Evolutionary conservation across 2,797 vertebrate species (phyloP), one percentile per base, ranked within the genome.

Genomic region (Thripadectes ignobilis): DNA sequence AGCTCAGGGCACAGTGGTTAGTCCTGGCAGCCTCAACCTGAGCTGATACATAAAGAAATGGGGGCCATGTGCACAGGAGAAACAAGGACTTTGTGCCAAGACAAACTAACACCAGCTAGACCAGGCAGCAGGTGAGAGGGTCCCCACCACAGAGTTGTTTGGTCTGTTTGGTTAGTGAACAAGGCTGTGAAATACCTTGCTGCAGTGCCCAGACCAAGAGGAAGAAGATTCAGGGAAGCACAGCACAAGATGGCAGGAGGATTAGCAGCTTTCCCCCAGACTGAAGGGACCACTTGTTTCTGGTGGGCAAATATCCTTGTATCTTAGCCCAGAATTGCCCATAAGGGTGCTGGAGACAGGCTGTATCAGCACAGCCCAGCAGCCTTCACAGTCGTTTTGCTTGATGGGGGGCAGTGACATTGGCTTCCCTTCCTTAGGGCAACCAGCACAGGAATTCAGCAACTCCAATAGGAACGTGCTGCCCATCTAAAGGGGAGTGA

Each of bases 381-480:
- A 69, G 65, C 75, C 51, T 65, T 54, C 29, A 36, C 8, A 61
- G 34, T 3, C 1, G 0, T 12, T 54, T 32, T 41, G 58, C 21
- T 13, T 46, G 59, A 39, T 3, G 0, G 0, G 26, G 24, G 32
- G 9, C 41, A 72, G 29, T 19, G 49, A 59, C 14, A n/a, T 5
- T 36, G 59, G 49, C 27, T 73, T 87, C 46, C 39, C 8, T 51
- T 89, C 58, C 68, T 34, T 9, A 29, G 32, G 69, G 54, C 22
- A 58, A 32, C 29, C 45, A 71, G 75, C 2, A 0, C 6, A 21
- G 10, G 45, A 45, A 10, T 73, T 55, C 67, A 86, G 54, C 58
- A 74, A 2, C 29, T 27, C n/a, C 57, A 34, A 1, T 0, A 49
- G 67, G 46, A 72, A 30, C 0, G 10, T 1, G 3, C 16, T 63